Percentiles rank a stretch among this genome's conserved stretches.
phyloP scores from a whole-genome alignment of 2,113 vertebrate species.

The Aspiorhynchus laticeps region DNA sequence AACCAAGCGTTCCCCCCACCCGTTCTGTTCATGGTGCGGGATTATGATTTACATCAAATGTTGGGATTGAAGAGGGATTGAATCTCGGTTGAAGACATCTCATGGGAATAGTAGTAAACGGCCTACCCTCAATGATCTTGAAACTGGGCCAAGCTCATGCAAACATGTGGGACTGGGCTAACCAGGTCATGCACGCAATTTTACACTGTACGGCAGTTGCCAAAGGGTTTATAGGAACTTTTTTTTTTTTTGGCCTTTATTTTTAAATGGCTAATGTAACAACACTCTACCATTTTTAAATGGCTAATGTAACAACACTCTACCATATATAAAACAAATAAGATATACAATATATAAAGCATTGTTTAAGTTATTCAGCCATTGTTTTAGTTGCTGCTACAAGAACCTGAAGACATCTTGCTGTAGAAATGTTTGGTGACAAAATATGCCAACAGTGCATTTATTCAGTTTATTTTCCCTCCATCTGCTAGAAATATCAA shows the following conservation, averaged over 20 bases:
- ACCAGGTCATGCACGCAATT: background rate
- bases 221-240: background rate
- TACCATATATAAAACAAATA: background rate
- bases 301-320: background rate
- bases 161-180: background rate
- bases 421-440: conserved; percentile 1
- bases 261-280: background rate
- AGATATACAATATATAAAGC: background rate
- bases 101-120: conserved; percentile 14
- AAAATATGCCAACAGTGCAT: background rate
- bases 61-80: conserved; percentile 18
- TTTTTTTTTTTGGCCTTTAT: conserved; percentile 5
- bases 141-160: conserved; percentile 24
- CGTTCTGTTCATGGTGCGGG: background rate
- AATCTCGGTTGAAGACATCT: conserved; percentile 12
- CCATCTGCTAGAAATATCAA: conserved; percentile 11
- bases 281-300: background rate
- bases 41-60: conserved; percentile 36
- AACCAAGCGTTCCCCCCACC: too few relatives aligned
- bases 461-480: background rate
- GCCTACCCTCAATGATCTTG: conserved; percentile 17
- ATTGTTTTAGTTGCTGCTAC: background rate
- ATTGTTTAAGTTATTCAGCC: background rate
- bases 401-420: background rate
- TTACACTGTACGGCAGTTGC: background rate